Evolutionary conservation across 1,140 invertebrate species (phyloP).

Genomic region (Microvelia longipes): DNA sequence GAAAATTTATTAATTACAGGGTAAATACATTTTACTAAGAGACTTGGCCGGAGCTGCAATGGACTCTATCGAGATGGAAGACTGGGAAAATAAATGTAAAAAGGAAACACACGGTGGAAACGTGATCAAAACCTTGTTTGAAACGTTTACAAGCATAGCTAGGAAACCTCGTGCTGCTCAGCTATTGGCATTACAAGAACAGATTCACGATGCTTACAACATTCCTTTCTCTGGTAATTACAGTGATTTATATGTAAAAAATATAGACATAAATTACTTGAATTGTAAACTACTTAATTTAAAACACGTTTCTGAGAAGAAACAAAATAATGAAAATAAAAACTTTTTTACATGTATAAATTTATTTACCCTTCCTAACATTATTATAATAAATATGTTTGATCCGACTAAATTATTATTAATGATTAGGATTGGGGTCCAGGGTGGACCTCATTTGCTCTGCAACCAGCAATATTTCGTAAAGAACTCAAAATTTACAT

Average conservation of each 20-base stretch:
- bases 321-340: too few species aligned
- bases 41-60: conserved; percentile 39
- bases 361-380: too few species aligned
- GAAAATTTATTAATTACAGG: conserved; percentile 27
- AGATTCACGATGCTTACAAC: conserved; percentile 22
- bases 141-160: conserved; percentile 32
- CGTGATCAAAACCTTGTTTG: conserved; percentile 20
- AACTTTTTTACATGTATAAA: too few species aligned
- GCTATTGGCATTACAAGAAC: conserved; percentile 28
- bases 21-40: conserved; percentile 40
- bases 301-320: background rate
- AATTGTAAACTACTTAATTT: background rate
- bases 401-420: too few species aligned
- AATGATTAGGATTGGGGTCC: too few species aligned
- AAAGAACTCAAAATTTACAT: too few species aligned
- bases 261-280: too few species aligned
- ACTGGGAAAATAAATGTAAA: conserved; percentile 20
- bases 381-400: too few species aligned
- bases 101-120: conserved; percentile 7
- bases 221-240: conserved; percentile 16
- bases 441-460: too few species aligned
- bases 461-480: too few species aligned
- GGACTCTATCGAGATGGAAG: conserved; percentile 28
- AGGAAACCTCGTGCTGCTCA: conserved; percentile 35
- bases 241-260: background rate